A percentile compares a stretch with the other conserved stretches of the same genome.
These are phyloP conservation scores for Genyomyrus donnyi DNA, from an alignment of 2,113 vertebrate genomes.

Conservation along the genomic window DNA sequence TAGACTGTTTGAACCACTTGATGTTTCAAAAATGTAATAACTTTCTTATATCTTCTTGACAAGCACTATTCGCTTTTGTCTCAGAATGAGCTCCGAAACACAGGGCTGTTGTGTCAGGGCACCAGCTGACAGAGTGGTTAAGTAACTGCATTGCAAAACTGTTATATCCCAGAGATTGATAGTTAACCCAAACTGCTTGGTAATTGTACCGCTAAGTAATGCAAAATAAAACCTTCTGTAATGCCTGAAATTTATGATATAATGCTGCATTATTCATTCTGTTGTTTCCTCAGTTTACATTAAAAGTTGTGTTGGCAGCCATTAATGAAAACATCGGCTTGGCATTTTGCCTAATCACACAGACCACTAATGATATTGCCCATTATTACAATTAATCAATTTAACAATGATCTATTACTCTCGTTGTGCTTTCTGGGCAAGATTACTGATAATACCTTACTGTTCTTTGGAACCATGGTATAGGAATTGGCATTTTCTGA, in stretches of 20 bases:
- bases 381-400: not conserved
- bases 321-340: not conserved
- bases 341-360: not conserved
- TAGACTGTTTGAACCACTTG: conserved; percentile 3
- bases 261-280: not conserved
- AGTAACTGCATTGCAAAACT: not conserved
- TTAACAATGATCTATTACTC: not conserved
- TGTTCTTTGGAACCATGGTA: not conserved
- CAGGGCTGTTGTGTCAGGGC: not conserved
- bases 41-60: not conserved
- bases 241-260: not conserved
- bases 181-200: not conserved
- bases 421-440: not conserved
- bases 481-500: not conserved
- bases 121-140: not conserved
- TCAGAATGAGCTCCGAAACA: not conserved
- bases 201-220: not conserved
- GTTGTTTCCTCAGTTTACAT: not conserved
- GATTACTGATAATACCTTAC: not conserved
- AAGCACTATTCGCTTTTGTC: not conserved
- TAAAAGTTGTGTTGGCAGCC: not conserved
- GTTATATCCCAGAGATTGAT: not conserved
- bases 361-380: not conserved
- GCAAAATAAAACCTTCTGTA: not conserved
- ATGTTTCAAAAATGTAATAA: conserved; percentile 5